phyloP scores from a whole-genome alignment of 2,888 invertebrate species.

The Phyto melanocephala region DNA sequence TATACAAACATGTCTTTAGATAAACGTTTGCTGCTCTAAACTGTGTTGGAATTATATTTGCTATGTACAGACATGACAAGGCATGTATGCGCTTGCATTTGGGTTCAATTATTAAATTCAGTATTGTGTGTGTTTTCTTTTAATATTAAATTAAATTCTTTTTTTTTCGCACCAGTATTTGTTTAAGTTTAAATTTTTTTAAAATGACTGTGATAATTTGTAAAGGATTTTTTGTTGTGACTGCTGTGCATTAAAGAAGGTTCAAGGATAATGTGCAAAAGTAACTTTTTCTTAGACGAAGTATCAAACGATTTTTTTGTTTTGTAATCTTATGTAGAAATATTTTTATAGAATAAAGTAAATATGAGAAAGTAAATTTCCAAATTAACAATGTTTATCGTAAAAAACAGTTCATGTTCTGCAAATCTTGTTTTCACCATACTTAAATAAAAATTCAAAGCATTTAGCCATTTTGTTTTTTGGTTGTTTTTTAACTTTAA shows the following conservation, averaged over 20 bases:
- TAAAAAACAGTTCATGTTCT: too few relatives aligned
- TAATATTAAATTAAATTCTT: conserved; percentile 10
- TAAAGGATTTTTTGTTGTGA: conserved; percentile 37
- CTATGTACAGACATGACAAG: too few relatives aligned
- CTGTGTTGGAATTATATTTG: conserved; percentile 6
- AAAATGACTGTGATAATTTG: conserved; percentile 49
- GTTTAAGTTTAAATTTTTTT: not conserved
- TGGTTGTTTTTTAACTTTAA: too few relatives aligned
- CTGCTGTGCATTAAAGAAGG: not conserved
- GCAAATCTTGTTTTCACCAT: too few relatives aligned
- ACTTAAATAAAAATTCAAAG: too few relatives aligned
- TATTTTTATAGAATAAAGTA: not conserved
- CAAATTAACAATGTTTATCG: too few relatives aligned
- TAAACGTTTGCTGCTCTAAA: conserved; percentile 25
- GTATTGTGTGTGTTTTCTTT: conserved; percentile 12
- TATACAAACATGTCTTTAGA: not conserved
- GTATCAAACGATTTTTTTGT: not conserved
- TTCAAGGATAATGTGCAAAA: conserved; percentile 16
- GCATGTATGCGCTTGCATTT: not conserved
- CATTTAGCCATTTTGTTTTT: too few relatives aligned
- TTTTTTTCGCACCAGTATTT: not conserved
- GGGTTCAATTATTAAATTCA: conserved; percentile 30
- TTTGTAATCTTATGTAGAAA: not conserved
- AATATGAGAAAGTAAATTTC: not conserved
- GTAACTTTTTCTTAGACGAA: too few relatives aligned